Conservation (phyloP, 2,888 invertebrate species). For the Mesorhabditis spiculigera region DNA sequence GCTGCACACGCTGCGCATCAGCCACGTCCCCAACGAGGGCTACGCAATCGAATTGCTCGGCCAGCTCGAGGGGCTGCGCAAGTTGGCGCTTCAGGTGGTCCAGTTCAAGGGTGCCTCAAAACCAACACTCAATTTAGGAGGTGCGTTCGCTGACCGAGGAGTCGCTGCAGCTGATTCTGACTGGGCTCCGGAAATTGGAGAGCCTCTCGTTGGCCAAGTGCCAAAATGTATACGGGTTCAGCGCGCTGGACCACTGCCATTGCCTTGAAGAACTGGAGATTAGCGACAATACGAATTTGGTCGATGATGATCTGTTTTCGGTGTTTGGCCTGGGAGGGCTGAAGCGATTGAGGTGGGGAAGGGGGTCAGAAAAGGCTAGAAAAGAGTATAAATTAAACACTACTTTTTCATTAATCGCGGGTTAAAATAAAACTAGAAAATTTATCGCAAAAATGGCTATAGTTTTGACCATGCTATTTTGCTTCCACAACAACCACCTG, state of each 20-base stretch:
- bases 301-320: neutral
- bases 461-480: no score
- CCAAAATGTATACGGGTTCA: constrained; percentile 17
- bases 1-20: neutral
- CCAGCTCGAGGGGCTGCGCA: neutral
- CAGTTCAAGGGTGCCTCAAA: no score
- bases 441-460: no score
- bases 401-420: no score
- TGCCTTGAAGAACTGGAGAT: neutral
- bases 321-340: neutral
- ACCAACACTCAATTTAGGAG: constrained; percentile 8
- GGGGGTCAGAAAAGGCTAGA: neutral
- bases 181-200: constrained; percentile 16
- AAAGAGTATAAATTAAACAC: no score
- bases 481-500: no score
- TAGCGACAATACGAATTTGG: neutral
- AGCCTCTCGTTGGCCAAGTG: constrained; percentile 22
- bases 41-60: constrained; percentile 1
- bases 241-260: constrained; percentile 6
- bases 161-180: constrained; percentile 16
- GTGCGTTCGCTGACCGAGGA: constrained; percentile 19
- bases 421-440: no score
- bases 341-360: neutral
- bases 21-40: constrained; percentile 4
- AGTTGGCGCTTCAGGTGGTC: neutral